Evolutionary conservation across 2,113 vertebrate genomes (phyloP).

Genomic region (Ailuropoda melanoleuca): DNA sequence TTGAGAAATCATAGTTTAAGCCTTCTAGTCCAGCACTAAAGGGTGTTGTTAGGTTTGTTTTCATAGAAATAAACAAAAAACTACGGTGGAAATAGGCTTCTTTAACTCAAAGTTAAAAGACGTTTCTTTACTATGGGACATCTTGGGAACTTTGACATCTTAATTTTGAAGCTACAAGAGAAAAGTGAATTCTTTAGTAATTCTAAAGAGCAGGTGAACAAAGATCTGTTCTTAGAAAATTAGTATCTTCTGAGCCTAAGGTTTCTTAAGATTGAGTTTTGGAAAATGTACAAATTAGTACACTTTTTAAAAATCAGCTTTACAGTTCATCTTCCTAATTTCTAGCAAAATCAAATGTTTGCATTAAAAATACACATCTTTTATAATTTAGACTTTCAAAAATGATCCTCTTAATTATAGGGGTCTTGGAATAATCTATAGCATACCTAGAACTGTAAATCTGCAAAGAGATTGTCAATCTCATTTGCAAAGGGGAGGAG

Average conservation of each 20-base stretch:
- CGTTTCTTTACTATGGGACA: neutral
- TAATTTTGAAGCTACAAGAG: neutral
- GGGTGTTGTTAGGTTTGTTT: neutral
- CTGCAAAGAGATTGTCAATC: neutral
- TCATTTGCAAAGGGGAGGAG: neutral
- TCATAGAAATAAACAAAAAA: neutral
- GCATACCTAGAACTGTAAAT: neutral
- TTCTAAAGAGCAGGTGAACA: neutral
- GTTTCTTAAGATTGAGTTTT: neutral
- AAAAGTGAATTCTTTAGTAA: neutral
- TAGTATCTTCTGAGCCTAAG: neutral
- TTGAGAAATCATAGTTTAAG: neutral
- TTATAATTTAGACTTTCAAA: neutral
- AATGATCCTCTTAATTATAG: neutral
- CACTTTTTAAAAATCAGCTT: neutral
- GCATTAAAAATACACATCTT: neutral
- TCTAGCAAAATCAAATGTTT: neutral
- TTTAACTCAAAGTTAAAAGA: slow-evolving; percentile 8
- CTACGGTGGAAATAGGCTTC: neutral
- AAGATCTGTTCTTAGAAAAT: neutral
- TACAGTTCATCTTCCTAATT: neutral
- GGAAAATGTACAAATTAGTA: neutral
- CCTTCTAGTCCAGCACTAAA: neutral
- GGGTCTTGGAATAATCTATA: neutral
- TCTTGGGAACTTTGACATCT: neutral